These are phyloP conservation scores for Liopterus haemorrhoidalis DNA, from an alignment of 2,888 invertebrate genomes.

Conservation along the genomic window DNA sequence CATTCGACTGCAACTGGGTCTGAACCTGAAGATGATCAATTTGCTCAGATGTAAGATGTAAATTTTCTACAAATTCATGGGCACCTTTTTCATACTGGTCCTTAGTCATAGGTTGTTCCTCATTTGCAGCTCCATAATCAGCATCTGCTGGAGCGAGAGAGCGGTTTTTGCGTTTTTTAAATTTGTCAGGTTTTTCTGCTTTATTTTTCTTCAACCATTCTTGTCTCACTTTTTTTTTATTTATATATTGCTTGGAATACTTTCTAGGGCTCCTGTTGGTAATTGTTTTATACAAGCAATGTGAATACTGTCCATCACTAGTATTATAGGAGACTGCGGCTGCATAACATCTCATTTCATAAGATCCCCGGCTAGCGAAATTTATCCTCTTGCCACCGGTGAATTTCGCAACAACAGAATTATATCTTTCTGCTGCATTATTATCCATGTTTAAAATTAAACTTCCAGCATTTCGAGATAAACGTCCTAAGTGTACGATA, in stretches of 20 bases:
- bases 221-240: neutral
- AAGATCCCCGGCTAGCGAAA: conserved; percentile 1
- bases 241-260: conserved; percentile 1
- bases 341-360: conserved; percentile 16
- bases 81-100: neutral
- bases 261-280: conserved; percentile 6
- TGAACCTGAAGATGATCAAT: neutral
- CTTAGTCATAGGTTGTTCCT: neutral
- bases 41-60: neutral
- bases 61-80: neutral
- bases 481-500: conserved; percentile 6
- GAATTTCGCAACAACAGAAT: no score
- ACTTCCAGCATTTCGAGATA: conserved; percentile 16
- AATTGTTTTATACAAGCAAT: conserved; percentile 9
- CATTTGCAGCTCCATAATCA: conserved; percentile 4
- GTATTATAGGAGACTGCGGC: conserved; percentile 17
- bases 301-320: conserved; percentile 1
- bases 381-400: no score
- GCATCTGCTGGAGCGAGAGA: neutral
- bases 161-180: neutral
- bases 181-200: neutral
- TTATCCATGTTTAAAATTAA: conserved; percentile 15
- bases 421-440: no score
- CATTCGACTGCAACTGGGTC: neutral
- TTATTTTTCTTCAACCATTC: neutral